A percentile compares a stretch with the other conserved stretches of the same genome.
phyloP scores from a whole-genome alignment of 2,797 vertebrate genomes.

The Etheostoma perlongum region DNA sequence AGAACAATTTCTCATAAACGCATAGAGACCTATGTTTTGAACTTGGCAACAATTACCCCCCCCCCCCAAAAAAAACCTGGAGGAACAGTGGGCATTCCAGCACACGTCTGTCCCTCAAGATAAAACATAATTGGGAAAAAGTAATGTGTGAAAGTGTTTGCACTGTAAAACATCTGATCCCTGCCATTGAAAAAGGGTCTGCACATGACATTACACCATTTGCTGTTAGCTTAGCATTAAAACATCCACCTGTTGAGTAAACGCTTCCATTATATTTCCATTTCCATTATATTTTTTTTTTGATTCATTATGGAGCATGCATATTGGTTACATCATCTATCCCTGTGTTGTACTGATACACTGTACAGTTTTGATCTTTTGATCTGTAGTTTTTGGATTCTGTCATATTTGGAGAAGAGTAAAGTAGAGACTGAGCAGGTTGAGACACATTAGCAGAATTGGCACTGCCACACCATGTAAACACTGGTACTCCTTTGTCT shows the following conservation, averaged over 20 bases:
- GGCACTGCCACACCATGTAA: constrained; percentile 55
- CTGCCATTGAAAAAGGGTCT: not conserved
- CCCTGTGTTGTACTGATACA: not conserved
- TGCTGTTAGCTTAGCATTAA: not conserved
- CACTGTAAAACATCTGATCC: not conserved
- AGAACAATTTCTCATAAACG: not conserved
- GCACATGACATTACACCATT: not conserved
- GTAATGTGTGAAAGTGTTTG: no score
- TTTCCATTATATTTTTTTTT: constrained; percentile 18
- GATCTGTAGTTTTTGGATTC: constrained; percentile 2
- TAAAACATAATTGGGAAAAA: no score
- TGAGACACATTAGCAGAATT: constrained; percentile 67
- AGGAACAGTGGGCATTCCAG: no score
- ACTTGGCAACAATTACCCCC: no score
- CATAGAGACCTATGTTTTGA: no score
- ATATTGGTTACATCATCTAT: not conserved
- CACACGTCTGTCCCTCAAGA: no score
- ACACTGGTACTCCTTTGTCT: constrained; percentile 62
- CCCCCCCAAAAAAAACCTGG: no score
- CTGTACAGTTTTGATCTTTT: constrained; percentile 8
- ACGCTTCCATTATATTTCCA: constrained; percentile 22
- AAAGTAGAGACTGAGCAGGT: constrained; percentile 69
- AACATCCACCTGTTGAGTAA: constrained; percentile 48
- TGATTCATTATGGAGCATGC: not conserved
- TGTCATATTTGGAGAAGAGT: constrained; percentile 32